A percentile compares a stretch with the other conserved stretches of the same genome.
These are phyloP conservation scores for Arge pagana DNA, from an alignment of 2,888 invertebrate species.

Conservation along the genomic window DNA sequence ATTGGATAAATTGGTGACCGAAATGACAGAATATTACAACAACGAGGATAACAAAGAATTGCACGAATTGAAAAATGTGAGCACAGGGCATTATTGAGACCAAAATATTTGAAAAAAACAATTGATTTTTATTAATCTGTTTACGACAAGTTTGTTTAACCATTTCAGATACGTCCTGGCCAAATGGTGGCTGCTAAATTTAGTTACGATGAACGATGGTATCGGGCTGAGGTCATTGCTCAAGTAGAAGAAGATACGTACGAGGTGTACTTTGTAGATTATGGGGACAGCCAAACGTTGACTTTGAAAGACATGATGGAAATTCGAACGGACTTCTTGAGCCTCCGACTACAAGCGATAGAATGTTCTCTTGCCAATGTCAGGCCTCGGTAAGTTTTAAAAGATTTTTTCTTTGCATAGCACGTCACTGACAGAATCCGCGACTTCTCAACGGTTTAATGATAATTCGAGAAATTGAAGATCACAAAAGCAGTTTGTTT, in stretches of 20 bases:
- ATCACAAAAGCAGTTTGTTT: too few relatives aligned
- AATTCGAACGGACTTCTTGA: conserved; percentile 75
- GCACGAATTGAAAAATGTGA: conserved; percentile 60
- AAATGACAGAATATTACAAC: conserved; percentile 83
- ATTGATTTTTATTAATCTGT: conserved; percentile 1
- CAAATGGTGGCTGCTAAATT: conserved; percentile 86
- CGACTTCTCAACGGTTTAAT: too few relatives aligned
- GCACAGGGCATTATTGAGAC: too few relatives aligned
- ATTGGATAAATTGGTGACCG: conserved; percentile 77
- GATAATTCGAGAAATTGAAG: too few relatives aligned
- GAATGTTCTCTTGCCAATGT: conserved; percentile 83
- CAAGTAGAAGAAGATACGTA: conserved; percentile 66
- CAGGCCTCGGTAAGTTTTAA: conserved; percentile 60
- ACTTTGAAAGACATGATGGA: conserved; percentile 71
- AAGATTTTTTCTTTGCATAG: background rate
- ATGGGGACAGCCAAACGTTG: conserved; percentile 80
- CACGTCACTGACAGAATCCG: conserved; percentile 50
- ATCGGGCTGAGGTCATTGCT: conserved; percentile 73
- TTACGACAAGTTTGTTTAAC: conserved; percentile 43
- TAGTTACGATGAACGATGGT: conserved; percentile 83
- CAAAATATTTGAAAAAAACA: conserved; percentile 2
- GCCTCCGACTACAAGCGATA: conserved; percentile 81
- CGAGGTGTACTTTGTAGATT: conserved; percentile 83
- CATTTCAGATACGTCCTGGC: conserved; percentile 65
- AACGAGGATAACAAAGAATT: conserved; percentile 66